phyloP scores from a whole-genome alignment of 2,113 vertebrate species.

The Vulpes vulpes region DNA sequence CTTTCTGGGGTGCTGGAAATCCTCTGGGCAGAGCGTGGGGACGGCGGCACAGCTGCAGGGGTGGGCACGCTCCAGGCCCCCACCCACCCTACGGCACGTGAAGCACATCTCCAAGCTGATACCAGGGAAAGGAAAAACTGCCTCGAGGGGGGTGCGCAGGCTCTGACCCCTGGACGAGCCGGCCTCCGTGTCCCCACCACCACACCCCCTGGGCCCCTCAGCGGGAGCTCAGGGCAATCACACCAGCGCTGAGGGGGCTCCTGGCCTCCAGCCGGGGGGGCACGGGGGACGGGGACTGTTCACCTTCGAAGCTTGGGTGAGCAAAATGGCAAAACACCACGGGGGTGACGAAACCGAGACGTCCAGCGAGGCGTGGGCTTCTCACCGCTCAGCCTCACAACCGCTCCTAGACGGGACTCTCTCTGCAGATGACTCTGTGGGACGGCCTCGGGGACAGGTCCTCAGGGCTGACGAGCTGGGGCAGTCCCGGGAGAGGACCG shows the following conservation, averaged over 20 bases:
- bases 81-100: fast-evolving
- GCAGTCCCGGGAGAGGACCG: not conserved
- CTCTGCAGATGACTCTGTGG: not conserved
- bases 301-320: too few relatives aligned
- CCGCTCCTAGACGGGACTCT: not conserved
- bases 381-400: not conserved
- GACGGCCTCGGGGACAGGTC: not conserved
- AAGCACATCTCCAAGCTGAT: fast-evolving
- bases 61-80: not conserved
- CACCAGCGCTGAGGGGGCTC: fast-evolving
- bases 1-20: too few relatives aligned
- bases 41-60: fast-evolving
- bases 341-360: fast-evolving
- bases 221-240: too few relatives aligned
- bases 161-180: not conserved
- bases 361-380: not conserved
- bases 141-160: fast-evolving
- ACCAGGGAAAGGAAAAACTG: fast-evolving
- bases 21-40: too few relatives aligned
- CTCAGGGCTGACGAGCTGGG: not conserved
- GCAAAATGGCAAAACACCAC: fast-evolving
- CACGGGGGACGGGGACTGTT: too few relatives aligned
- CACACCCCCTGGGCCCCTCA: fast-evolving
- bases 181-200: fast-evolving
- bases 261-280: too few relatives aligned